Evolutionary conservation across 2,888 invertebrate genomes (phyloP), one percentile per base, ranked within the genome.

Genomic region (Adelphocoris suturalis): DNA sequence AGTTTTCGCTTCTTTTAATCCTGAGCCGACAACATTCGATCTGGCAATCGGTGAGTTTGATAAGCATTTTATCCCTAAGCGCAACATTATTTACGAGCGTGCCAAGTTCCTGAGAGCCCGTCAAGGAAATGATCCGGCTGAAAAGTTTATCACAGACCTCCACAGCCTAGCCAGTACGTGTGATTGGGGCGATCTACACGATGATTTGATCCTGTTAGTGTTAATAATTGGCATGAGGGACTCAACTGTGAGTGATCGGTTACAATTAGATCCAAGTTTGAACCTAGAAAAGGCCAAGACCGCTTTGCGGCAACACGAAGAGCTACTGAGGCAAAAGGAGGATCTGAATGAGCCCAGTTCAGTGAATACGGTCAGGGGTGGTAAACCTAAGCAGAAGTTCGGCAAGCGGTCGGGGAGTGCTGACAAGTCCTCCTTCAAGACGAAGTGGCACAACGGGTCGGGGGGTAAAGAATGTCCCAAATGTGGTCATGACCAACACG

Each of bases 221-320:
- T n/a, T 57, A n/a, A 57, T 57, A n/a, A 57, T 57, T n/a, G 57
- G 57, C 7, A 57, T 57, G 57, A 57, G n/a, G 19, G 57, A 57
- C n/a, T n/a, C 57, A 16, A 16, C 57, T 16, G n/a, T 57, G 7
- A 57, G 57, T 5, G 57, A 57, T 57, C 0, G 57, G 0, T n/a
- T 57, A n/a, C 57, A 57, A n/a, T n/a, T 57, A 0, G 57, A 57
- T n/a, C n/a, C n/a, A 16, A 16, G 5, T 7, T n/a, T 57, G 19
- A 57, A 0, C n/a, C n/a, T n/a, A 16, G 16, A 57, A 57, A 57
- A 57, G 5, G n/a, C 57, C n/a, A n/a, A 16, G 5, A n/a, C n/a
- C 0, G n/a, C 57, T 0, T n/a, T 57, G 7, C 57, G 5, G 7
- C 57, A 57, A n/a, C 14, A 57, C n/a, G 57, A 57, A n/a, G 57